Base-by-base conservation (phyloP, 2,113 vertebrate genomes). In the Pterocles burchelli region DNA sequence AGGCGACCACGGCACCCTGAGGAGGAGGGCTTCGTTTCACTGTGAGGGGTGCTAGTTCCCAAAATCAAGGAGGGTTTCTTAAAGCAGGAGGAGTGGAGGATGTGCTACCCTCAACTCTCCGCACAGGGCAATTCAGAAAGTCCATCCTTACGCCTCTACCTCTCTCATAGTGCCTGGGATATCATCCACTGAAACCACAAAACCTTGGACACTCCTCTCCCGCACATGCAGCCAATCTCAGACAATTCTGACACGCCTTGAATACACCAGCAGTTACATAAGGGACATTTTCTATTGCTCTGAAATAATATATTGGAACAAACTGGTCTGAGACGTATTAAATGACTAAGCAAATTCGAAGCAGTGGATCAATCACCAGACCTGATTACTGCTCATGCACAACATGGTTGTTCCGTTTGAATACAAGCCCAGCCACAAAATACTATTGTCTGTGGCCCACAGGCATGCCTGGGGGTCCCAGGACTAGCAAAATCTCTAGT, bases 1-100 rank as follows among this genome's bases (percentile, higher is more conserved):
- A 12, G 21, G 12, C n/a, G 1, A 8, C 4, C 21, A 2, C 4
- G 24, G 20, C 13, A 17, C 16, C 29, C 36, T 0, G 41, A 2
- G 21, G 12, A 19, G 1, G 10, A 3, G 48, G 16, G 19, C 71
- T 57, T 18, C 48, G 4, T 6, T 29, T 51, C 10, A 1, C 46
- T 4, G 24, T 2, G 41, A 6, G 55, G 9, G 28, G 15, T 18
- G 31, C 31, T 29, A 4, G 24, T 6, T 62, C 55, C 58, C 70
- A 2, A 88, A 58, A 26, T 3, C 41, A 10, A 45, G 13, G 34
- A 36, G 55, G 18, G 24, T 2, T 55, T 65, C 45, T 24, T 34
- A 26, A 66, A 57, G 49, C 68, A 9, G 59, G 51, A 43, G 31
- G 25, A 26, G 9, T n/a, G 57, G 25, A 31, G 54, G 34, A n/a